Conservation (phyloP, 2,113 vertebrate genomes). For the Pseudorectes ferrugineus region DNA sequence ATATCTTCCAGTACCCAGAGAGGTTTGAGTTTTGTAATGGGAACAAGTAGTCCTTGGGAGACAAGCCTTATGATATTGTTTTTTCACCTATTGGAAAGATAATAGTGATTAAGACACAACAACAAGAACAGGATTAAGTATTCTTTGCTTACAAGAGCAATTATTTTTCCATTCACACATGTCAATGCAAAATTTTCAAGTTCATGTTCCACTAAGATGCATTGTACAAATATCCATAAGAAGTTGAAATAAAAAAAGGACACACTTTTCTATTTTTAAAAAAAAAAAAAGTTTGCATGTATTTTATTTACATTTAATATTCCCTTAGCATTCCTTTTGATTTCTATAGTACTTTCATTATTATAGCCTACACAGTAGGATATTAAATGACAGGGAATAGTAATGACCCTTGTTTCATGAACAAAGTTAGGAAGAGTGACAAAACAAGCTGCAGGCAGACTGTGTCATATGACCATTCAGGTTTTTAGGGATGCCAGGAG, state of each 20-base stretch:
- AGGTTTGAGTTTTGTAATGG: not conserved
- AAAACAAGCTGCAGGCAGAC: not conserved
- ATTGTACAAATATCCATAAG: not conserved
- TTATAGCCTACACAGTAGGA: not conserved
- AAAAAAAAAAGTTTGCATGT: not conserved
- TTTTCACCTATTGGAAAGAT: not conserved
- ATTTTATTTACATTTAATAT: not conserved
- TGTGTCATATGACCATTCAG: not conserved
- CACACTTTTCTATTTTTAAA: not conserved
- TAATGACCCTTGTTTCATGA: not conserved
- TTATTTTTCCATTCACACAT: not conserved
- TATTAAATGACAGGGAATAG: not conserved
- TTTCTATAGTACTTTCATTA: not conserved
- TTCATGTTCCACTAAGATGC: not conserved
- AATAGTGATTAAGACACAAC: not conserved
- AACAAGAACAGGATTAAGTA: not conserved
- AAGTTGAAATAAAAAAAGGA: not conserved
- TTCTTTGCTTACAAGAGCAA: not conserved
- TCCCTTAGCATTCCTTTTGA: not conserved
- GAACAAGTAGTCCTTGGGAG: not conserved
- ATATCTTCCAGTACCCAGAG: not conserved
- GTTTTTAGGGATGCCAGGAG: not conserved
- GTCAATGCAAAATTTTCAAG: not conserved
- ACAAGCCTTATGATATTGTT: not conserved
- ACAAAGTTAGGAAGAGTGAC: not conserved